Conservation (phyloP, 2,888 invertebrate genomes). For the Pseudococcus viburni region DNA sequence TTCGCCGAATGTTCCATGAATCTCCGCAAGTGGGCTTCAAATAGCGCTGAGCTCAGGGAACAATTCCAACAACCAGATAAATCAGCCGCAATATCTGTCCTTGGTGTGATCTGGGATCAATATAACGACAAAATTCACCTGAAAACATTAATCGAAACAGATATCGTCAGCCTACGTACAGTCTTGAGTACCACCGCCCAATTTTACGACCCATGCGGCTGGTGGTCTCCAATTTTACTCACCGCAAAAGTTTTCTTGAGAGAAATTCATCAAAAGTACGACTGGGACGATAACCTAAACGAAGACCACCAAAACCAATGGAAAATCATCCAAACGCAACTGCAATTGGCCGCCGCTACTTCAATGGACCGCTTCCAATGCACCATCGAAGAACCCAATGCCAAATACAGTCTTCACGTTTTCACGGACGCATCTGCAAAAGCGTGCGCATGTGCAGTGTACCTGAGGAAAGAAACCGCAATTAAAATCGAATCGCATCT, state of each 20-base stretch:
- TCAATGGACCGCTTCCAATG: not conserved
- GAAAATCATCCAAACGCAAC: not conserved
- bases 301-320: not conserved
- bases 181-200: too few relatives aligned
- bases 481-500: not conserved
- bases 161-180: too few relatives aligned
- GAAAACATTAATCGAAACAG: not conserved
- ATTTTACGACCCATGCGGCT: too few relatives aligned
- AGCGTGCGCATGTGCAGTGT: not conserved
- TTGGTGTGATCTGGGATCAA: too few relatives aligned
- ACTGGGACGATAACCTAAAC: not conserved
- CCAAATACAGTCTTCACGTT: not conserved
- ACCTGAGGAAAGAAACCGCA: not conserved
- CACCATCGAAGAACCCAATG: not conserved
- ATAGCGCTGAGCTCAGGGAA: not conserved
- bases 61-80: not conserved
- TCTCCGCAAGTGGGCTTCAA: not conserved
- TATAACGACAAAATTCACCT: too few relatives aligned
- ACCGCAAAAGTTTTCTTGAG: too few relatives aligned
- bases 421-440: not conserved
- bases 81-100: too few relatives aligned
- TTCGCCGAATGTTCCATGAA: not conserved
- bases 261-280: too few relatives aligned
- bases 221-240: too few relatives aligned
- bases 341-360: not conserved